Base-by-base conservation (phyloP, 2,113 vertebrate genomes). In the Istiophorus platypterus region DNA sequence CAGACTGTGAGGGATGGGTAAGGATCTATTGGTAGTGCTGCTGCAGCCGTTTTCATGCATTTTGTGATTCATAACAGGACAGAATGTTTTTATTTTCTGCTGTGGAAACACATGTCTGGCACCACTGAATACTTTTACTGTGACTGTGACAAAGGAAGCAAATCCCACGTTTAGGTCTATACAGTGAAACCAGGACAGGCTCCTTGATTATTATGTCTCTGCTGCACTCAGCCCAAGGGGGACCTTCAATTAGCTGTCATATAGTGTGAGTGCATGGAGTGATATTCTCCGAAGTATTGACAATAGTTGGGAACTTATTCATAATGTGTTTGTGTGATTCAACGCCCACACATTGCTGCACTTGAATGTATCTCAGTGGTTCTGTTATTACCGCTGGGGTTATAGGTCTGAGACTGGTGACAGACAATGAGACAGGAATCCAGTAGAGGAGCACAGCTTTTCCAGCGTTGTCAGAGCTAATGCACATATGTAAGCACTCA, bases 151-250 rank as follows among this genome's bases (percentile, higher is more conserved):
- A 92, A 91, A 94, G 89, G 80, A 61, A 85, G 81, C 87, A 93
- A 93, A 83, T 82, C 73, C 57, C 78, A 85, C 84, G 91, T 87
- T 85, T 41, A 70, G 85, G 79, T n/a, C 76, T 79, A 58, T 66
- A 73, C 31, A 71, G 81, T 17, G 26, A 73, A 89, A 91, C 92
- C 93, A 85, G 92, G 81, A 89, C 92, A 93, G 92, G 76, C 94
- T 89, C 93, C 90, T 95, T 96, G 96, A 96, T 96, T 96, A 96
- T 96, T 92, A 94, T 95, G 94, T 96, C 94, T 95, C 93, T 92
- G 93, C 95, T 94, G 91, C 89, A 85, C 93, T 95, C 91, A 93
- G 91, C 92, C 92, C 94, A 86, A 83, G 81, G 89, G 89, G 81
- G 89, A 89, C 83, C 90, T 90, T 94, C 93, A 94, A 92, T 95